Percentiles rank a stretch among this genome's conserved stretches.
Conservation (phyloP, 1,140 invertebrate species). For the Ceratitis capitata region DNA sequence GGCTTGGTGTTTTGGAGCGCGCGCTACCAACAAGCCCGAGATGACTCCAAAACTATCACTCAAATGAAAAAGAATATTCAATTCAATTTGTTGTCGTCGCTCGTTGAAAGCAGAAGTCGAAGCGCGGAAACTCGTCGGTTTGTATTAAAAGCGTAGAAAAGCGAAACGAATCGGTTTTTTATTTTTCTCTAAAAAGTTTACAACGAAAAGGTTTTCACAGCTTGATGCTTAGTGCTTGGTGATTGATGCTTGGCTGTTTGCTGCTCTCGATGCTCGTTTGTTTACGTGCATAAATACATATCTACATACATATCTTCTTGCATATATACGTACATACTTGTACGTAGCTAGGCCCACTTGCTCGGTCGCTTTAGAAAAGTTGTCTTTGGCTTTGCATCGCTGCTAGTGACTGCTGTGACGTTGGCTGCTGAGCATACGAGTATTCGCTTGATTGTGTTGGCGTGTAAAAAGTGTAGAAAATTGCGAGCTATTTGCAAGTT, state of each 20-base stretch:
- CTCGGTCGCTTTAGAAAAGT: background rate
- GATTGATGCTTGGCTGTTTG: background rate
- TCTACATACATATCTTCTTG: background rate
- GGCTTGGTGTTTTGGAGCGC: background rate
- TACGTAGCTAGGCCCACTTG: background rate
- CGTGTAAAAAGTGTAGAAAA: background rate
- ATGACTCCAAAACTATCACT: constrained; percentile 33
- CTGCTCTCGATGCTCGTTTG: background rate
- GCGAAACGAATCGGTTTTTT: background rate
- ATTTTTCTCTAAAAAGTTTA: background rate
- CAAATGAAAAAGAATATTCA: background rate
- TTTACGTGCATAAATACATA: background rate
- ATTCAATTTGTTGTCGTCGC: constrained; percentile 35
- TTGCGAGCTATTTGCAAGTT: background rate
- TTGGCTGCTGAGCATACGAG: background rate
- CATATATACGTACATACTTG: background rate
- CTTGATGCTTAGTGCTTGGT: background rate
- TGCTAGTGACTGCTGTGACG: background rate
- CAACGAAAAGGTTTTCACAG: background rate
- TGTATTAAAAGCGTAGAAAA: too few relatives aligned
- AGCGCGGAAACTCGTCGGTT: background rate
- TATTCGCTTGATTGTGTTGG: too few relatives aligned
- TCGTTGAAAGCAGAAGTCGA: constrained; percentile 5
- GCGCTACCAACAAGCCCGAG: background rate
- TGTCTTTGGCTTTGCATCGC: background rate